Evolutionary conservation across 2,113 vertebrate genomes (phyloP).

Genomic region (Empidonax alnorum): DNA sequence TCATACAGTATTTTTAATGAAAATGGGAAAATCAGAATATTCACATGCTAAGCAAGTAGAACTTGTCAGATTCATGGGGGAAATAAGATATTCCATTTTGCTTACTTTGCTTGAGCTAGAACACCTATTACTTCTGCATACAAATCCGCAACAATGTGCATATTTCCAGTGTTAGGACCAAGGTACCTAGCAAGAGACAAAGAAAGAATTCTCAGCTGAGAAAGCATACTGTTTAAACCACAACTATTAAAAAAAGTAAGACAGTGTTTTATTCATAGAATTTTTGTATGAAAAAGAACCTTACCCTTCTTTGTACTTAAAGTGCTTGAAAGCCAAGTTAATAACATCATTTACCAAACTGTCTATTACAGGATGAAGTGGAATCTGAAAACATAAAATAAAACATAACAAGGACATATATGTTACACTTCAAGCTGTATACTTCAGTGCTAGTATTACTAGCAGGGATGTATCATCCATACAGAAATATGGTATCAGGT

Average conservation of each 20-base stretch:
- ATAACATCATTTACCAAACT: constrained; percentile 96
- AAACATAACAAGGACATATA: background rate
- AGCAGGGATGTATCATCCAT: background rate
- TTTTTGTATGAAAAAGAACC: constrained; percentile 15
- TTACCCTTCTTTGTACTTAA: constrained; percentile 99
- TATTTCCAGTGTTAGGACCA: constrained; percentile 97
- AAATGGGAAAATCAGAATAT: background rate
- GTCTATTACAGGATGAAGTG: constrained; percentile 96
- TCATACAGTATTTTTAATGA: background rate
- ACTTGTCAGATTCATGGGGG: background rate
- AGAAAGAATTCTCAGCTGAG: constrained; percentile 30
- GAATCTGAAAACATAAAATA: constrained; percentile 83
- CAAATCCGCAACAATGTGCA: constrained; percentile 98
- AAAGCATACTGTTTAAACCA: background rate
- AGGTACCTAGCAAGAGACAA: constrained; percentile 83
- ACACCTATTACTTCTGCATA: constrained; percentile 98
- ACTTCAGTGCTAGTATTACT: background rate
- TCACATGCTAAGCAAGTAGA: background rate
- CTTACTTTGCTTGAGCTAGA: constrained; percentile 97
- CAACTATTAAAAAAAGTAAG: background rate
- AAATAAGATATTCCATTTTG: background rate
- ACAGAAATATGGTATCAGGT: background rate
- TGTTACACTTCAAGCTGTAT: background rate
- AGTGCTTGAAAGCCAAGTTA: constrained; percentile 98
- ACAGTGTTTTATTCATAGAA: background rate